Evolutionary conservation across 2,888 invertebrate species (phyloP).

Genomic region (Agonopterix subpropinquella): DNA sequence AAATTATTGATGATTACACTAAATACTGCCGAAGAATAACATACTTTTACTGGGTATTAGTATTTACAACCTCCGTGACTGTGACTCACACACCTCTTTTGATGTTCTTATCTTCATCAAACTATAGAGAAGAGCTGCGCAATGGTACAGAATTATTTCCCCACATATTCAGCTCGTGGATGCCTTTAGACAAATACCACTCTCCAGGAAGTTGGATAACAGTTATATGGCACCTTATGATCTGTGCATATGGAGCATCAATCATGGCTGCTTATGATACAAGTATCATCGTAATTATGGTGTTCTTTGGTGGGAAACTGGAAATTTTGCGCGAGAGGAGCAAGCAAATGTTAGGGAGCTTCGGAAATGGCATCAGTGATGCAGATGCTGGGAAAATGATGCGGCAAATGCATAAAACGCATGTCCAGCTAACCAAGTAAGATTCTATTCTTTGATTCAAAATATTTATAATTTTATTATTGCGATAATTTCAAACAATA

Average conservation of each 20-base stretch:
- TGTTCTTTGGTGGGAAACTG: constrained; percentile 55
- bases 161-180: constrained; percentile 61
- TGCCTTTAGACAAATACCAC: constrained; percentile 52
- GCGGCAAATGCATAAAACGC: constrained; percentile 38
- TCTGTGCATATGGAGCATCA: constrained; percentile 42
- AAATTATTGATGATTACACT: constrained; percentile 44
- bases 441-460: constrained; percentile 9
- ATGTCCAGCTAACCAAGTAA: constrained; percentile 49
- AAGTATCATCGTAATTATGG: constrained; percentile 43
- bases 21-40: constrained; percentile 46
- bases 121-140: constrained; percentile 34
- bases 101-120: constrained; percentile 34
- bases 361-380: constrained; percentile 20
- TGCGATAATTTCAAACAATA: no score
- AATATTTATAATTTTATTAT: constrained; percentile 5
- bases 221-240: constrained; percentile 36
- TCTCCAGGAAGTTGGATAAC: constrained; percentile 53
- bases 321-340: constrained; percentile 50
- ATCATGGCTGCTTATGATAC: constrained; percentile 51
- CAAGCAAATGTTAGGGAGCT: constrained; percentile 35
- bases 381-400: constrained; percentile 25
- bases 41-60: constrained; percentile 52
- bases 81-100: constrained; percentile 39
- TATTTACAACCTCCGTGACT: constrained; percentile 42
- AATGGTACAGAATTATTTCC: constrained; percentile 51